Percentiles rank a stretch among this genome's conserved stretches.
phyloP scores from a whole-genome alignment of 1,140 invertebrate genomes.

The Heliconius nattereri region DNA sequence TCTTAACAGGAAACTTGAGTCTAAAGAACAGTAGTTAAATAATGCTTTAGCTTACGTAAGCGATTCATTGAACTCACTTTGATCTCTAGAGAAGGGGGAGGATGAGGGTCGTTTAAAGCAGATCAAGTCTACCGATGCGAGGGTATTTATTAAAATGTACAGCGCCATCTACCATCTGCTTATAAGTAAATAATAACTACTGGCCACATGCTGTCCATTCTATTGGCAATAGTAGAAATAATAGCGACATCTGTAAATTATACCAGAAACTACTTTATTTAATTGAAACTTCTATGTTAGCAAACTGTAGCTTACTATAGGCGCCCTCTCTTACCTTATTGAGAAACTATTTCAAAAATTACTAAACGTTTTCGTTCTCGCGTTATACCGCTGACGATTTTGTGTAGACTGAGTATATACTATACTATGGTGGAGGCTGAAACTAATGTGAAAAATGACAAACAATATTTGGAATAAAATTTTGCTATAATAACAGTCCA shows the following conservation, averaged over 20 bases:
- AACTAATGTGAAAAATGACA: too few species aligned
- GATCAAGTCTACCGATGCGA: neutral
- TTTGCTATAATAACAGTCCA: too few species aligned
- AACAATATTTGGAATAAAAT: too few species aligned
- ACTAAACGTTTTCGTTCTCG: neutral
- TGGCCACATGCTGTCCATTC: neutral
- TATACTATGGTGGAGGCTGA: too few species aligned
- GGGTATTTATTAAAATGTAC: neutral
- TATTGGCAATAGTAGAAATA: neutral
- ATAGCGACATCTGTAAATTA: neutral
- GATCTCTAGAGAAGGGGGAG: conserved; percentile 7
- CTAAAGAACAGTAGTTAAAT: neutral
- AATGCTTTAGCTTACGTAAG: conserved; percentile 1
- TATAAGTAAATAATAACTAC: neutral
- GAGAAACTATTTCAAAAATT: neutral
- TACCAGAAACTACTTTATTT: neutral
- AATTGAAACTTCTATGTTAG: neutral
- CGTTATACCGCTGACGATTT: neutral
- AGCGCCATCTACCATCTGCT: neutral
- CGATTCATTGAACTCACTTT: conserved; percentile 10
- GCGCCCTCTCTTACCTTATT: neutral
- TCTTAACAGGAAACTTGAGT: neutral
- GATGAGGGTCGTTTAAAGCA: neutral
- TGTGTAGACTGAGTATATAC: neutral
- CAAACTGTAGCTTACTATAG: too few species aligned